Conservation (phyloP, 2,888 invertebrate genomes). For the Acheta domesticus region DNA sequence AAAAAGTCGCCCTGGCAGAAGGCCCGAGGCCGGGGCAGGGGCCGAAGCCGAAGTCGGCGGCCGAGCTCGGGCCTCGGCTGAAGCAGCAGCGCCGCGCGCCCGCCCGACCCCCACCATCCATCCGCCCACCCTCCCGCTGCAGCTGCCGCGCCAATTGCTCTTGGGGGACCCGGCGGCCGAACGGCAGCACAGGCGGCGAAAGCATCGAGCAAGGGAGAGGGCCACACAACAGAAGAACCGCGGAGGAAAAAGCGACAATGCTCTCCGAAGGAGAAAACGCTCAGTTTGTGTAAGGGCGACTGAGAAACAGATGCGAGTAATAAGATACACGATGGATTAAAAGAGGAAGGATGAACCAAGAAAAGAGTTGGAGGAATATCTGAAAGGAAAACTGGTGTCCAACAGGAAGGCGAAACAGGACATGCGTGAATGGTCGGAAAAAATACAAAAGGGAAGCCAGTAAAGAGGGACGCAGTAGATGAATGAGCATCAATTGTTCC, state of each 20-base stretch:
- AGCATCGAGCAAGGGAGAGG: slow-evolving; percentile 25
- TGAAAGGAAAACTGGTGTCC: too few species aligned
- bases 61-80: too few species aligned
- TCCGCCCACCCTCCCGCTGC: too few species aligned
- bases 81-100: too few species aligned
- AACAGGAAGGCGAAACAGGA: neutral
- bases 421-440: neutral
- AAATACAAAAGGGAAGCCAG: neutral
- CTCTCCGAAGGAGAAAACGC: slow-evolving; percentile 24
- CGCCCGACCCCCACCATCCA: too few species aligned
- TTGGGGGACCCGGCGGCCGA: too few species aligned
- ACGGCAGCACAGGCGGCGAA: slow-evolving; percentile 23
- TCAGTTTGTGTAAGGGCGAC: slow-evolving; percentile 27
- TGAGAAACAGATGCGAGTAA: slow-evolving; percentile 24
- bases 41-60: too few species aligned
- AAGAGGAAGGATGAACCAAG: neutral
- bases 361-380: neutral
- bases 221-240: slow-evolving; percentile 28
- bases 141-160: too few species aligned
- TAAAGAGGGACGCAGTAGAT: neutral
- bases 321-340: neutral
- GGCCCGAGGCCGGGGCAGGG: too few species aligned
- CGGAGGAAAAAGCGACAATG: slow-evolving; percentile 22
- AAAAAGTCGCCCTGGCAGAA: too few species aligned
- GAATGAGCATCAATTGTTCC: too few species aligned